Base-by-base conservation (phyloP, 2,888 invertebrate species). In the Dryomyza anilis region DNA sequence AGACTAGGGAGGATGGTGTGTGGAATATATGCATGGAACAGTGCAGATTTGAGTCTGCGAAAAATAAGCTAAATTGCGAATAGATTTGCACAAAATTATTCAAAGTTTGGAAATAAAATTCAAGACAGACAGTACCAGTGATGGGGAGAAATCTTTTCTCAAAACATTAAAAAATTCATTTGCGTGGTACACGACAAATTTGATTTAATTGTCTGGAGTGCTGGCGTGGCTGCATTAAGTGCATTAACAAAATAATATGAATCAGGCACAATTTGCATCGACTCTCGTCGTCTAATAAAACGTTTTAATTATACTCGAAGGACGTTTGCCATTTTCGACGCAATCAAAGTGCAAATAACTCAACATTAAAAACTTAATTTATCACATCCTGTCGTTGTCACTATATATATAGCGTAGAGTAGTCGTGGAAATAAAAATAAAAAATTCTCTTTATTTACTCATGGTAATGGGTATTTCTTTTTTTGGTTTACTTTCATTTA, bases 361-460 rank as follows among this genome's bases (percentile, higher is more conserved):
- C 60, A 52, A 65, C 63, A 61, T 63, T 63, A 65, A 67, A 67
- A 67, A 65, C 65, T 67, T 65, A 67, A 65, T 67, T 65, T 67
- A 46, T 55, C 14, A 46, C 48, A 48, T 8, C 16, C 23, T 12
- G 5, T 39, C 23, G 25, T 27, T 46, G 27, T 4, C 29, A 16
- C 25, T 21, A 3, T 39, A 10, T 8, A 21, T 29, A 21, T 16
- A 7, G n/a, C 46, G 25, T 23, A 19, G 2, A 14, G 61, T 29
- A 29, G 55, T n/a, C 16, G 48, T 8, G n/a, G 52, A 29, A 43
- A 43, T 23, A 14, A 8, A 23, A 52, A 45, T 52, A 52, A 39
- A 61, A 52, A 52, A 61, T 53, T 52, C 52, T 43, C 53, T 50
- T 60, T 52, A 43, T 53, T n/a, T n/a, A n/a, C n/a, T n/a, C n/a